A percentile compares a stretch with the other conserved stretches of the same genome.
Evolutionary conservation across 2,113 vertebrate genomes (phyloP).

Genomic region (Chroicocephalus ridibundus): DNA sequence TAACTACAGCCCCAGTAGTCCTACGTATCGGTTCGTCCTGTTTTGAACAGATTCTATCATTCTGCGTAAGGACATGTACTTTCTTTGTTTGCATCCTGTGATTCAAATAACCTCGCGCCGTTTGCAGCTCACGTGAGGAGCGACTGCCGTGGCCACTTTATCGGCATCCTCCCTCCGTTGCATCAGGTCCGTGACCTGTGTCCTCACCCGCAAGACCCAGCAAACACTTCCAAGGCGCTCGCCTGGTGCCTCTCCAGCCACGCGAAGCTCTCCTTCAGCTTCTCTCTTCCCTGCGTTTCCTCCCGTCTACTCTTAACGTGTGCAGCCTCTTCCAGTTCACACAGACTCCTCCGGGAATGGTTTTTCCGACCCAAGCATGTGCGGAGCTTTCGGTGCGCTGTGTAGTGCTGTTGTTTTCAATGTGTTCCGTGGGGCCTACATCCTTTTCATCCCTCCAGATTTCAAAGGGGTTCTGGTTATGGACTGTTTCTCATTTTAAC

Average conservation of each 20-base stretch:
- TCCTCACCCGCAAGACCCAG: not conserved
- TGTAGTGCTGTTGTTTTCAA: not conserved
- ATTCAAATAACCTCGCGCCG: not conserved
- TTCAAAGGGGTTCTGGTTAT: not conserved
- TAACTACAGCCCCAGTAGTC: not conserved
- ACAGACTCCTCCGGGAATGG: not conserved
- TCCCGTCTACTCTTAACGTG: not conserved
- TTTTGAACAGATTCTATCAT: not conserved
- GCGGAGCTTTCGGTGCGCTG: not conserved
- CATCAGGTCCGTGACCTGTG: not conserved
- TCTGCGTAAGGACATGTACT: not conserved
- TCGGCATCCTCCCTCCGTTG: not conserved
- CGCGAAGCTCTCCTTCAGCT: not conserved
- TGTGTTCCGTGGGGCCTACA: not conserved
- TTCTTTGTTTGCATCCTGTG: not conserved
- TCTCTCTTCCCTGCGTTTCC: not conserved
- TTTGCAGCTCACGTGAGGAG: not conserved
- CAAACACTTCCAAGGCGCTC: not conserved
- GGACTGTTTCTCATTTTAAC: not conserved
- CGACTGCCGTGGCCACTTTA: fast-evolving
- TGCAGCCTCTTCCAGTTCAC: not conserved
- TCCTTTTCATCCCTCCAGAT: not conserved
- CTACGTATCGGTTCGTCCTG: not conserved
- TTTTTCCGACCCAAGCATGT: not conserved
- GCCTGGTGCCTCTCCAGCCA: not conserved